Evolutionary conservation across 1,140 invertebrate species (phyloP).

Genomic region (Laupala kohalensis): DNA sequence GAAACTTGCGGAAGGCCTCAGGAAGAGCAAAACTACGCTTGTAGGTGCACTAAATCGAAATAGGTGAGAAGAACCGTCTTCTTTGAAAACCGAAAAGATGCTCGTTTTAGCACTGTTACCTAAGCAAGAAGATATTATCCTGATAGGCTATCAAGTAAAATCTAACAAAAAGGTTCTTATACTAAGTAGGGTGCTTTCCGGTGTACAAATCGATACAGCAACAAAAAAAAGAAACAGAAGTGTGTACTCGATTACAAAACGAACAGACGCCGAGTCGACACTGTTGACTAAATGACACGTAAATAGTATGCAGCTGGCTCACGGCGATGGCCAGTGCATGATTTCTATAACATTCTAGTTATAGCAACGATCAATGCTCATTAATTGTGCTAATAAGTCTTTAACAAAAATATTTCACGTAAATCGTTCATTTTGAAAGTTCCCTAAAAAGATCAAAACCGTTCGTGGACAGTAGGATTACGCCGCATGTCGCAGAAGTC

Average conservation of each 20-base stretch:
- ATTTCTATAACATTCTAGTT: no score
- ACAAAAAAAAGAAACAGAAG: constrained; percentile 15
- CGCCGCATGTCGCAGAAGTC: no score
- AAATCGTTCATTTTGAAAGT: no score
- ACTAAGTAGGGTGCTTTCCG: constrained; percentile 13
- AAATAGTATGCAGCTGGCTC: no score
- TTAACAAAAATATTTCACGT: no score
- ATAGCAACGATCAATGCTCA: no score
- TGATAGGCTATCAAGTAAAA: constrained; percentile 19
- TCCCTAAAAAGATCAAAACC: no score
- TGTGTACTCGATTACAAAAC: constrained; percentile 22
- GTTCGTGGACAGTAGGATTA: no score
- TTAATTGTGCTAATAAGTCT: no score
- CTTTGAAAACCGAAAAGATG: not conserved
- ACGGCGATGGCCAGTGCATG: no score
- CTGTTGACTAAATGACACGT: constrained; percentile 21
- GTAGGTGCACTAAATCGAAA: constrained; percentile 17
- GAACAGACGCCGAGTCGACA: constrained; percentile 19
- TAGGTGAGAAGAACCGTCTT: not conserved
- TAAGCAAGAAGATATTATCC: not conserved
- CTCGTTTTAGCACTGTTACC: not conserved
- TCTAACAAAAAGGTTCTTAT: constrained; percentile 16
- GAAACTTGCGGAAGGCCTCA: constrained; percentile 17
- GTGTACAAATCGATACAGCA: not conserved
- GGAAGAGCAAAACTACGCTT: not conserved